Conservation (phyloP, 2,797 vertebrate genomes). For the Clarias platycephalus region DNA sequence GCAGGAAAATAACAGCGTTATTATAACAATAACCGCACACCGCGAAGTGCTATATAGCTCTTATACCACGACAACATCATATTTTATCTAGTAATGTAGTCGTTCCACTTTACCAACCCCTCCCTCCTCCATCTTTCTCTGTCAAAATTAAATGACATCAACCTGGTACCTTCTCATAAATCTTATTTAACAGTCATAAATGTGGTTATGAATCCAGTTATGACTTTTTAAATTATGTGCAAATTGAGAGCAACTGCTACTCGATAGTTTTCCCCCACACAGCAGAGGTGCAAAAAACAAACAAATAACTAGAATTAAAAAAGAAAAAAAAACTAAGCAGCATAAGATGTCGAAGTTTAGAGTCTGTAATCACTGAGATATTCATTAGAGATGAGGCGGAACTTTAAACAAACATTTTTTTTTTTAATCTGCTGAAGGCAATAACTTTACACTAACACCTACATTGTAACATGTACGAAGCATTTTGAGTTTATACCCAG, state of each 20-base stretch:
- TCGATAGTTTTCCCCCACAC: not conserved
- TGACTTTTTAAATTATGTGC: not conserved
- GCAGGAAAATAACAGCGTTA: not conserved
- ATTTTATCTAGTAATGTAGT: not conserved
- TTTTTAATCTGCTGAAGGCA: not conserved
- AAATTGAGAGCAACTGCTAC: not conserved
- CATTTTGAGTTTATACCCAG: not conserved
- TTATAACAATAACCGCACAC: not conserved
- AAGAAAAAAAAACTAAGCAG: not conserved
- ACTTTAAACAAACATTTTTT: no score
- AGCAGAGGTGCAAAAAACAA: not conserved
- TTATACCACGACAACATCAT: not conserved
- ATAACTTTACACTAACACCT: not conserved
- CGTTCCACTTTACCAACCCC: no score
- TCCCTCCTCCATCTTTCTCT: no score
- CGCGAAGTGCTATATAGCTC: not conserved
- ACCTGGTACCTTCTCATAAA: not conserved
- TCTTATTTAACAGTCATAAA: not conserved
- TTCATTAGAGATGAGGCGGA: not conserved
- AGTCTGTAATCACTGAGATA: not conserved
- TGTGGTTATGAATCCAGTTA: not conserved
- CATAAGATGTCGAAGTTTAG: not conserved
- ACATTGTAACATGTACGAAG: not conserved
- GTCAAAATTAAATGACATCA: not conserved
- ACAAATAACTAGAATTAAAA: no score